phyloP scores from a whole-genome alignment of 2,888 invertebrate species.

The Hypolimnas misippus region DNA sequence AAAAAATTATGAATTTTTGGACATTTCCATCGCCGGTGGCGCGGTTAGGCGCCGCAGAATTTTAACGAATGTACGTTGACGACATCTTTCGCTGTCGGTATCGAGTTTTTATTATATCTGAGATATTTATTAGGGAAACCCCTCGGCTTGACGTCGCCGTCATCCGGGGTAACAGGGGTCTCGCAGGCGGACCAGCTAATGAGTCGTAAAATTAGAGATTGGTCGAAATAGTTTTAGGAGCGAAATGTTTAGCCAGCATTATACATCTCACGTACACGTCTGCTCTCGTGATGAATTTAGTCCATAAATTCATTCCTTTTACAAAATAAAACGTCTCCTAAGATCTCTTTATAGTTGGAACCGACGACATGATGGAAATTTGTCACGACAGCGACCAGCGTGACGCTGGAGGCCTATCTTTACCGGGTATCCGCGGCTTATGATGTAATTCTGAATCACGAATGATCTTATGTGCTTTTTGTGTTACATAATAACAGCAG shows the following conservation, averaged over 20 bases:
- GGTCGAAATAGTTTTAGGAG: conserved; percentile 40
- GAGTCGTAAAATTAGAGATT: conserved; percentile 53
- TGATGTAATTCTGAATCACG: conserved; percentile 14
- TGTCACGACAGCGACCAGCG: conserved; percentile 40
- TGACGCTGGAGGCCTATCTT: conserved; percentile 40
- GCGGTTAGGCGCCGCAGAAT: conserved; percentile 51
- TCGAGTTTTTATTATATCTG: conserved; percentile 54
- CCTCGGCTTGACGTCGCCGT: conserved; percentile 43
- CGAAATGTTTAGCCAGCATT: conserved; percentile 37
- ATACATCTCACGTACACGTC: conserved; percentile 42
- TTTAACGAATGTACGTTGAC: conserved; percentile 58
- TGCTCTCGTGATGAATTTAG: conserved; percentile 35
- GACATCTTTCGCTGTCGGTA: conserved; percentile 49
- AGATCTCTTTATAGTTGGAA: conserved; percentile 22
- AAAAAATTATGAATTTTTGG: conserved; percentile 63
- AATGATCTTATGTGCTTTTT: neutral
- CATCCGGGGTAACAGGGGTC: conserved; percentile 40
- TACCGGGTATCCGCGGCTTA: conserved; percentile 21
- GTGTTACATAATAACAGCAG: neutral
- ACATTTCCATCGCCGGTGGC: conserved; percentile 57
- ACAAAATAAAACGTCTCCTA: conserved; percentile 16
- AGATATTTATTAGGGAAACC: conserved; percentile 46
- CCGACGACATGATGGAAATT: conserved; percentile 15
- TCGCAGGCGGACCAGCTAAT: conserved; percentile 44
- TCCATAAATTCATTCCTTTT: conserved; percentile 22